Conservation (phyloP, 2,113 vertebrate genomes). For the Lanius collurio region DNA sequence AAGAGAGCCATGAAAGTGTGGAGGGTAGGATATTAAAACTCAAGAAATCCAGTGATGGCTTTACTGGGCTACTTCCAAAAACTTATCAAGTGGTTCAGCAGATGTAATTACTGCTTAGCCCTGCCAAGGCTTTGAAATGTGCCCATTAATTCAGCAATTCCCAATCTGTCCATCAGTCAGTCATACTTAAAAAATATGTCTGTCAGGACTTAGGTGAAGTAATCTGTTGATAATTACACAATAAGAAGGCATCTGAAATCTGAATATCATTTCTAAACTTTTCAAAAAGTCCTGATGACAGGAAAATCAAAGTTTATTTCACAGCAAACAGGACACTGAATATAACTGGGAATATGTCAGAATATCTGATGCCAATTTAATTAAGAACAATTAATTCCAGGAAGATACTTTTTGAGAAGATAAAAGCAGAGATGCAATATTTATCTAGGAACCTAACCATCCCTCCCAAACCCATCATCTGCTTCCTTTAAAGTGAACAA, state of each 20-base stretch:
- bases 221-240: conserved; percentile 78
- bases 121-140: conserved; percentile 79
- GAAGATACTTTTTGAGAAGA: background rate
- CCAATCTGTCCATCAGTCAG: conserved; percentile 81
- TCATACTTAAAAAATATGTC: conserved; percentile 84
- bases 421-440: background rate
- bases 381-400: background rate
- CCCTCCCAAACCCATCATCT: background rate
- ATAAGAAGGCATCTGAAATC: conserved; percentile 67
- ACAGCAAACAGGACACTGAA: background rate
- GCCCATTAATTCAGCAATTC: conserved; percentile 81
- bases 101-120: conserved; percentile 78
- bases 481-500: background rate
- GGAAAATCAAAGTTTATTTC: conserved; percentile 35
- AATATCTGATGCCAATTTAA: conserved; percentile 16
- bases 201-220: conserved; percentile 77
- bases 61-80: conserved; percentile 80
- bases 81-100: conserved; percentile 78
- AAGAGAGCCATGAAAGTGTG: conserved; percentile 46
- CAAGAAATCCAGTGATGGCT: conserved; percentile 71
- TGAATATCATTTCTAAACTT: conserved; percentile 53
- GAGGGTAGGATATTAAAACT: conserved; percentile 66
- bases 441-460: background rate
- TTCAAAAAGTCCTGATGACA: conserved; percentile 21
- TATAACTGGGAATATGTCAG: background rate